These are phyloP conservation scores for Aspidoscelis tigris DNA, from an alignment of 2,113 vertebrate genomes.

Conservation along the genomic window DNA sequence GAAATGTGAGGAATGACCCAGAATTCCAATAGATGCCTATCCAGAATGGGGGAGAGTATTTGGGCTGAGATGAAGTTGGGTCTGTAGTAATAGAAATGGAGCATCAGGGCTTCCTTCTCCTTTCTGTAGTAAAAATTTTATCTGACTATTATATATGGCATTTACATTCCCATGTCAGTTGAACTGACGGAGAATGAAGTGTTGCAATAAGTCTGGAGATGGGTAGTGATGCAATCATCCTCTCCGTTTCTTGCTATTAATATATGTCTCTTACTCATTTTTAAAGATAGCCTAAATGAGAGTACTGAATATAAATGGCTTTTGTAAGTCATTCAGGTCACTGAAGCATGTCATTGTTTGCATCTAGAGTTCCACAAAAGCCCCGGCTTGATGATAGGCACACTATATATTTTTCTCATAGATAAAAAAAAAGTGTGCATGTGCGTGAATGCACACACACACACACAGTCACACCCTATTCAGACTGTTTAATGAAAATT, in stretches of 20 bases:
- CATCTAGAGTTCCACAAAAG: constrained; percentile 75
- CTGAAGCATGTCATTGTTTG: constrained; percentile 86
- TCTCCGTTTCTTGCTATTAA: constrained; percentile 80
- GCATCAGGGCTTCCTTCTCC: constrained; percentile 34
- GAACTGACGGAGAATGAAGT: constrained; percentile 76
- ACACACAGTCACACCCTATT: constrained; percentile 65
- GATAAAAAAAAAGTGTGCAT: constrained; percentile 63
- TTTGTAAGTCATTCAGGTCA: constrained; percentile 82
- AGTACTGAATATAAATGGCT: constrained; percentile 84
- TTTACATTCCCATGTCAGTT: constrained; percentile 73
- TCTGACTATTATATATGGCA: constrained; percentile 62
- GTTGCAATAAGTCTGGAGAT: constrained; percentile 75
- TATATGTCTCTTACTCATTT: constrained; percentile 82
- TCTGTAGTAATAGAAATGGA: constrained; percentile 44
- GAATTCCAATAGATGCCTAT: neutral
- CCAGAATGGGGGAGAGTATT: neutral
- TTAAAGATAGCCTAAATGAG: constrained; percentile 83
- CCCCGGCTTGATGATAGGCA: constrained; percentile 69
- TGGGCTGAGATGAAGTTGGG: constrained; percentile 43
- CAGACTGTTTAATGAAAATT: constrained; percentile 76
- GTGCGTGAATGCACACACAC: too few species aligned
- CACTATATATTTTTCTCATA: constrained; percentile 78
- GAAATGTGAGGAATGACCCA: neutral
- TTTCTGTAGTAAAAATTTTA: constrained; percentile 53
- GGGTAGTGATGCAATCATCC: constrained; percentile 77